Conservation (phyloP, 2,888 invertebrate species). For the Agriotes lineatus region DNA sequence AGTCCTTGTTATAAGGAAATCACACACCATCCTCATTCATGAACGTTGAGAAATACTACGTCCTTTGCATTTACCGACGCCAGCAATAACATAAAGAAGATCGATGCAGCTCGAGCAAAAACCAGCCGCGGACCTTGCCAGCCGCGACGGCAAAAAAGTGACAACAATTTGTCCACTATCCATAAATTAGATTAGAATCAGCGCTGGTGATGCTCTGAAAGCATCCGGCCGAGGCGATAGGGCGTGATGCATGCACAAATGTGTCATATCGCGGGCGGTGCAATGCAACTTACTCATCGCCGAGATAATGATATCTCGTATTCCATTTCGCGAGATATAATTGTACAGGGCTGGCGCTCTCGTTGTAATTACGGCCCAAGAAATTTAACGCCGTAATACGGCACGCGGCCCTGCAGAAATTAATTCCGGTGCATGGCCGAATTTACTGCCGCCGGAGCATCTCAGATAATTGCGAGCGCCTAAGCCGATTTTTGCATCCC, state of each 20-base stretch:
- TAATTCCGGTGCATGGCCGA: too few relatives aligned
- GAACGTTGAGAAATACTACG: too few relatives aligned
- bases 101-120: too few relatives aligned
- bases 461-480: too few relatives aligned
- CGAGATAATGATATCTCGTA: conserved; percentile 28
- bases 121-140: too few relatives aligned
- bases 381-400: neutral
- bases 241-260: conserved; percentile 19
- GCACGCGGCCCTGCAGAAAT: too few relatives aligned
- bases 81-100: too few relatives aligned
- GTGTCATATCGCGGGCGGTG: conserved; percentile 22
- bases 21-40: too few relatives aligned
- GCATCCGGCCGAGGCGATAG: conserved; percentile 14
- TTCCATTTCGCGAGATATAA: conserved; percentile 27
- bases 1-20: too few relatives aligned
- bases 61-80: too few relatives aligned
- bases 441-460: too few relatives aligned
- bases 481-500: too few relatives aligned
- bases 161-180: neutral
- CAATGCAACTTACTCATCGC: conserved; percentile 25
- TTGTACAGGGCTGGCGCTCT: neutral
- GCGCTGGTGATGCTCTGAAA: neutral
- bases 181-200: neutral
- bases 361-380: neutral
- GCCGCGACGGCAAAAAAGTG: neutral